Percentiles rank a stretch among this genome's conserved stretches.
phyloP scores from a whole-genome alignment of 2,797 vertebrate genomes.

The Zonotrichia albicollis region DNA sequence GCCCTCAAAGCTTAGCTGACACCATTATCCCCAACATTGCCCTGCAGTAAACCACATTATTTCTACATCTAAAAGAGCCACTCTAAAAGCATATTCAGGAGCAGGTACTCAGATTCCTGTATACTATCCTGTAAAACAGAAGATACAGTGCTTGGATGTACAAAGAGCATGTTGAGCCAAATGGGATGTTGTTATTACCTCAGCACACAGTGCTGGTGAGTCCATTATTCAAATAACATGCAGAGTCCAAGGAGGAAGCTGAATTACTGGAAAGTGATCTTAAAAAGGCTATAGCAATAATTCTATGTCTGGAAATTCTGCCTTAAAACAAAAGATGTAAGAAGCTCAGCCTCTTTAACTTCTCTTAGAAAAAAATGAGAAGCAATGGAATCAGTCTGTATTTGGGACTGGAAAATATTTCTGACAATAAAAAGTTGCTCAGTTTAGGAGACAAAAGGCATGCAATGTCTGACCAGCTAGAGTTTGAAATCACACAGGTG shows the following conservation, averaged over 20 bases:
- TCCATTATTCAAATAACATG: background rate
- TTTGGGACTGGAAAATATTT: constrained; percentile 24
- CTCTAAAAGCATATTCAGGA: background rate
- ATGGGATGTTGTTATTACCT: background rate
- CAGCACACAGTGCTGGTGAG: background rate
- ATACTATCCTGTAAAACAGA: background rate
- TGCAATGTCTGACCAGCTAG: background rate
- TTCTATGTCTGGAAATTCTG: constrained; percentile 41
- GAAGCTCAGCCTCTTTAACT: background rate
- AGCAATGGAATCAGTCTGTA: background rate
- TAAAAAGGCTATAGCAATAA: constrained; percentile 27
- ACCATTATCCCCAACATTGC: fast-evolving
- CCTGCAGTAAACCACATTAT: background rate
- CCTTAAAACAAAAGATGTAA: background rate
- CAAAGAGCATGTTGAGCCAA: background rate
- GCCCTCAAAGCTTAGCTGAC: background rate
- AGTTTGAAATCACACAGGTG: background rate
- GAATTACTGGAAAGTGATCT: constrained; percentile 15
- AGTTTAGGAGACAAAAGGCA: constrained; percentile 5
- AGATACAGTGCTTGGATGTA: background rate
- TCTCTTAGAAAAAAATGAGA: background rate
- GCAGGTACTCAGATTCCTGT: background rate
- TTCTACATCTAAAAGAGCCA: background rate
- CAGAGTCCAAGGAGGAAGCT: background rate
- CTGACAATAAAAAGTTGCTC: background rate